phyloP scores from a whole-genome alignment of 1,140 invertebrate species.

The Diabrotica undecimpunctata region DNA sequence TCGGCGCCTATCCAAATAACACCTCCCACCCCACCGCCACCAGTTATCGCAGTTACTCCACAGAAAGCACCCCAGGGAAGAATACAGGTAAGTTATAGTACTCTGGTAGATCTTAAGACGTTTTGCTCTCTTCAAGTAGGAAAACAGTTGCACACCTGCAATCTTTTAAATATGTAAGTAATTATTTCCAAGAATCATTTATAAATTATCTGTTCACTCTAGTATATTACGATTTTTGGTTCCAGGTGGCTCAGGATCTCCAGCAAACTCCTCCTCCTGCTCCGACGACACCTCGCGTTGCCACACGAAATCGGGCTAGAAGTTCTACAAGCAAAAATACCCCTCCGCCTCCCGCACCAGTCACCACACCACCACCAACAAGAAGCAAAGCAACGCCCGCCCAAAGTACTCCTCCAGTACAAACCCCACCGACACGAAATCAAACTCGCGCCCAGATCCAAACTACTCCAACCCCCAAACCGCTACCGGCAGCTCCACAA shows the following conservation, averaged over 20 bases:
- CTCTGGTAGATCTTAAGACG: neutral
- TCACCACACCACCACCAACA: slow-evolving; percentile 7
- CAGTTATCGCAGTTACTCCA: neutral
- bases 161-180: too few species aligned
- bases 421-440: neutral
- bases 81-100: slow-evolving; percentile 20
- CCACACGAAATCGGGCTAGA: neutral
- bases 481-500: neutral
- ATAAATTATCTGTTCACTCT: too few species aligned
- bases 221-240: slow-evolving; percentile 1
- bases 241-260: slow-evolving; percentile 13
- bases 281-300: neutral
- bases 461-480: neutral
- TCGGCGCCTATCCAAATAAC: slow-evolving; percentile 36
- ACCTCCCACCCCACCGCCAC: slow-evolving; percentile 17
- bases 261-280: slow-evolving; percentile 11
- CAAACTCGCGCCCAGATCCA: neutral
- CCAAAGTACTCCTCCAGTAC: neutral
- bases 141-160: too few species aligned
- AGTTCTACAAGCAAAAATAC: neutral
- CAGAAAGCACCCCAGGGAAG: slow-evolving; percentile 26
- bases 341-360: slow-evolving; percentile 14
- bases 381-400: neutral
- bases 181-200: too few species aligned
- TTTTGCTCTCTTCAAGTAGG: too few species aligned